These are phyloP conservation scores for Acrocephalus kingi DNA, from an alignment of 2,113 vertebrate genomes.

Conservation along the genomic window DNA sequence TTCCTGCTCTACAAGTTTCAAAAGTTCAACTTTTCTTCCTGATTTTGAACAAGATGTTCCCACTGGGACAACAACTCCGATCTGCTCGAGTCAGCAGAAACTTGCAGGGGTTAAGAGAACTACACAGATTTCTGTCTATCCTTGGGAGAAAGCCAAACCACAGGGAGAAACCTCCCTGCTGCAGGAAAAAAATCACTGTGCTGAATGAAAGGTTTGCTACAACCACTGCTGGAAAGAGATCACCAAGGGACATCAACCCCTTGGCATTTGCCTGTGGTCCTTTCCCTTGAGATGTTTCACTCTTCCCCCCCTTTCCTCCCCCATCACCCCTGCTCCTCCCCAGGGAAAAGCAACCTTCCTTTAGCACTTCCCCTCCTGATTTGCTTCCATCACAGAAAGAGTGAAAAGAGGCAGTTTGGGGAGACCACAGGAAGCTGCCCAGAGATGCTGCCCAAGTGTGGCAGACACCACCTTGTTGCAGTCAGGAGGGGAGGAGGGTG, in stretches of 20 bases:
- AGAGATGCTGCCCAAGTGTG: not conserved
- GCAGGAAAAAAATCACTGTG: not conserved
- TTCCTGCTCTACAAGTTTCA: not conserved
- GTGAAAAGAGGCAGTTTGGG: no score
- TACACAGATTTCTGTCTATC: not conserved
- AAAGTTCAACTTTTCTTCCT: not conserved
- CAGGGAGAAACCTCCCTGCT: not conserved
- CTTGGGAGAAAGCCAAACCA: not conserved
- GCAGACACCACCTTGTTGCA: not conserved
- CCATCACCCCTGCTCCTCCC: no score
- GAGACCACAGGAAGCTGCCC: not conserved
- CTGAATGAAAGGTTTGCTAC: not conserved
- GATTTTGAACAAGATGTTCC: not conserved
- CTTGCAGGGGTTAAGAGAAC: not conserved
- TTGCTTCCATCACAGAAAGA: not conserved
- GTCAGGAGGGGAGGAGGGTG: not conserved
- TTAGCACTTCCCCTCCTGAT: not conserved
- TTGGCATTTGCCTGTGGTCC: not conserved
- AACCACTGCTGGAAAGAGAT: not conserved
- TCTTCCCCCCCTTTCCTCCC: not conserved
- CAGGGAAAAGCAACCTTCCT: not conserved
- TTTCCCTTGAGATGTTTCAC: not conserved
- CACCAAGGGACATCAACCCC: fast-evolving
- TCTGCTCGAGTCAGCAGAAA: not conserved
- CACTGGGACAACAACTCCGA: not conserved